A percentile compares a stretch with the other conserved stretches of the same genome.
These are phyloP conservation scores for Lepidocolaptes lacrymiger DNA, from an alignment of 2,797 vertebrate species.

Conservation along the genomic window DNA sequence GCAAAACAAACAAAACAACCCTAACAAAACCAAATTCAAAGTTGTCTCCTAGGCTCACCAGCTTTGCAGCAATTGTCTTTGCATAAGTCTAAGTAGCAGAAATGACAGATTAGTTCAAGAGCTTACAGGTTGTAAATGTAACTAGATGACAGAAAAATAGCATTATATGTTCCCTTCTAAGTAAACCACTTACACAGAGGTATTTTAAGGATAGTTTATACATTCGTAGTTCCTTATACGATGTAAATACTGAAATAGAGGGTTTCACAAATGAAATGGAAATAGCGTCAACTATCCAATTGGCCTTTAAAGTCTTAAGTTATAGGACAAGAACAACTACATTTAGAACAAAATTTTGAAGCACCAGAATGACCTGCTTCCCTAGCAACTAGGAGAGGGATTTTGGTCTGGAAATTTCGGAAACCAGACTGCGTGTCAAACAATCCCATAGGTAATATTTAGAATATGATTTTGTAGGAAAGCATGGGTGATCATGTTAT, in stretches of 20 bases:
- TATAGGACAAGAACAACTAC: neutral
- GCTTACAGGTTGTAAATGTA: neutral
- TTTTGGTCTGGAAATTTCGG: neutral
- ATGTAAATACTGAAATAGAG: neutral
- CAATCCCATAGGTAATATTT: neutral
- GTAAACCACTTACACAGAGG: neutral
- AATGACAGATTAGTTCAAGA: neutral
- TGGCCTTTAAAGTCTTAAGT: neutral
- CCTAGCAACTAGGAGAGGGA: neutral
- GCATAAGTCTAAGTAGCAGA: neutral
- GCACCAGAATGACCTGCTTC: neutral
- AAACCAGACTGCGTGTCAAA: neutral
- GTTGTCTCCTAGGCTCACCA: neutral
- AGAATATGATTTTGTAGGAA: neutral
- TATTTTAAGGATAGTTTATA: constrained; percentile 1
- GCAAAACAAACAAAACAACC: neutral
- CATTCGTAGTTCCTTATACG: neutral
- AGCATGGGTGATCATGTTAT: neutral
- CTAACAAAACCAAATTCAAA: neutral
- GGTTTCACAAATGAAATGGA: neutral
- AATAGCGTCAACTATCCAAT: neutral
- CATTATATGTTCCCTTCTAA: neutral
- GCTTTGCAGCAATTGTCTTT: neutral
- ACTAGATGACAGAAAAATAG: neutral
- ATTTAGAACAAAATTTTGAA: neutral